Evolutionary conservation across 23 tunicate genomes (phyloP), one percentile per base, ranked within the genome.

Genomic region (Halocynthia roretzi): DNA sequence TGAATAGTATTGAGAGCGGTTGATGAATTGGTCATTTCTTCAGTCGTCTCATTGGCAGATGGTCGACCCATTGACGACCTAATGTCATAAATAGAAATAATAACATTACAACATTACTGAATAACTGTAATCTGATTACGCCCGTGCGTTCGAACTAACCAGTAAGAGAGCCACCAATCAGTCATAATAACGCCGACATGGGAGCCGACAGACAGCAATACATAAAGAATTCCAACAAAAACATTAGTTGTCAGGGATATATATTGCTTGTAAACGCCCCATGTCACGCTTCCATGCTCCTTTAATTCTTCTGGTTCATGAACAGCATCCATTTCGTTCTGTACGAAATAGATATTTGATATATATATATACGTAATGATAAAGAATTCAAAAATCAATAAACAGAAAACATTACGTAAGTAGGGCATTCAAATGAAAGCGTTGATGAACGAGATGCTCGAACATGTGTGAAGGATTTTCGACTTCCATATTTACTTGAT

Each of bases 131-230:
- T 31, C 44, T 31, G 44, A 4, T 31, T 0, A 31, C 44, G 44
- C 44, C 4, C 44, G 1, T 31, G 44, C 44, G 4, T 31, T 31
- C 44, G 12, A 15, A 67, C 71, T 67, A 11, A 67, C 71, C 71
- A 67, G 2, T 18, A 11, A 67, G 71, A n/a, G 22, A 67, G 20
- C 71, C 71, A 67, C 71, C 71, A 67, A 67, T 67, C 71, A 67
- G 21, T 15, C 22, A 67, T 18, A 67, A 67, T 18, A 67, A 15
- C 4, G 48, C 20, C 18, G 22, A 4, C 22, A 18, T 67, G 71
- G 71, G 14, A 0, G 12, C 48, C 20, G 12, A 5, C 14, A 15
- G 71, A n/a, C 4, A 67, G 22, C 14, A 67, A 15, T 1, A 18
- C 22, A 18, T 18, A 12, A n/a, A 67, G 22, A 18, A 18, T 67